Base-by-base conservation (phyloP, 2,888 invertebrate species). In the Saturnia pavonia region DNA sequence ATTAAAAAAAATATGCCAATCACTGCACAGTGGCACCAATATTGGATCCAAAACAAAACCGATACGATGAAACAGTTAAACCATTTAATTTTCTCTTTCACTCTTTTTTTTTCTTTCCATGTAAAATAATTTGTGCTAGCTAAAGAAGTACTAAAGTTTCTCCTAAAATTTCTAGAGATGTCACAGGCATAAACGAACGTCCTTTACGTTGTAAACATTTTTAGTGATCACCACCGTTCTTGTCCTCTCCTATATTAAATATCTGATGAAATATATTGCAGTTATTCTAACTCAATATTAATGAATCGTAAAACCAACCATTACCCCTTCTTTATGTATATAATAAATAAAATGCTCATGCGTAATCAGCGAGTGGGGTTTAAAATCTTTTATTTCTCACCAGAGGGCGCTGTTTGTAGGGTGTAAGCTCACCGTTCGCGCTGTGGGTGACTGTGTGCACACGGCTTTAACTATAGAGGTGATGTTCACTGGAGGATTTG, bases 341-440 rank as follows among this genome's bases (percentile, higher is more conserved):
- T 77, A 76, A 73, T 74, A 60, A 45, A 19, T 57, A 57, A 74
- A 76, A 74, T 78, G 78, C 75, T 78, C 75, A 72, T 67, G 73
- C 74, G 78, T 76, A 73, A 27, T 78, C 80, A 77, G 80, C 72
- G 69, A 80, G 57, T 79, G 16, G 48, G 19, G 19, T 66, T 69
- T 63, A 43, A 25, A 63, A 60, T 70, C 67, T 34, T 22, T 42
- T 66, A 27, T 34, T n/a, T 16, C 1, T 71, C 74, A 72, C 75
- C 76, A 75, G 80, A 80, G 81, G 83, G 80, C 78, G 80, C 81
- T 79, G 72, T 73, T 72, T 71, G 74, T 69, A 74, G 77, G 77
- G 79, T 78, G 80, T 74, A 78, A 72, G 71, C 69, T 74, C 77
- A 75, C 73, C 75, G 73, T 72, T 75, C 73, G 73, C 69, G 69